These are phyloP conservation scores for Folsomia manolachei DNA, from an alignment of 2,888 invertebrate genomes.

Conservation along the genomic window DNA sequence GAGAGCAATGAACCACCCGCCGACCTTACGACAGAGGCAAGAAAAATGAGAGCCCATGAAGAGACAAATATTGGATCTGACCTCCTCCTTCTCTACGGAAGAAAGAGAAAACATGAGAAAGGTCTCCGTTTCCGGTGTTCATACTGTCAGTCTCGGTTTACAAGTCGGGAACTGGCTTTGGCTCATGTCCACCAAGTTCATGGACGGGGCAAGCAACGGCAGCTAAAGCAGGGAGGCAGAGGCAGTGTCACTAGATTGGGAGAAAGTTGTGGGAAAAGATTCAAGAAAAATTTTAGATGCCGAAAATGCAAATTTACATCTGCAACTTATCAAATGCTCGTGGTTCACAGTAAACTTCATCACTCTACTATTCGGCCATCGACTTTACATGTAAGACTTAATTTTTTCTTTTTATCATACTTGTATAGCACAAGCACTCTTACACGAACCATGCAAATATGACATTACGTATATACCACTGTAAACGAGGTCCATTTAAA, in stretches of 20 bases:
- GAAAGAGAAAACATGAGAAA: conserved; percentile 25
- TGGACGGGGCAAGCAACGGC: conserved; percentile 19
- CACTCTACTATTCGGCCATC: conserved; percentile 39
- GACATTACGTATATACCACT: no score
- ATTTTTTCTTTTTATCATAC: no score
- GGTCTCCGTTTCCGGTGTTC: conserved; percentile 43
- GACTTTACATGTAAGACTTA: neutral
- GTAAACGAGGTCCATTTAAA: no score
- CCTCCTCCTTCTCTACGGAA: no score
- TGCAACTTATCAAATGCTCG: conserved; percentile 44
- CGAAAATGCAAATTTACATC: conserved; percentile 48
- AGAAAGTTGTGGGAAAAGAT: no score
- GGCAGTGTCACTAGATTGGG: conserved; percentile 5
- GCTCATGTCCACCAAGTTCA: conserved; percentile 43
- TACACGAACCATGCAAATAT: no score
- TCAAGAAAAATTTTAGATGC: conserved; percentile 43
- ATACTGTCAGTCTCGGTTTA: conserved; percentile 43
- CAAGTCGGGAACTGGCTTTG: conserved; percentile 35
- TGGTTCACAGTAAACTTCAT: conserved; percentile 48
- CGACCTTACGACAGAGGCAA: conserved; percentile 29
- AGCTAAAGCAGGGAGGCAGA: neutral
- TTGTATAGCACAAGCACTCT: no score
- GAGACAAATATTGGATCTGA: conserved; percentile 46
- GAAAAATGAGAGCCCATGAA: conserved; percentile 13
- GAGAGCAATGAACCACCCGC: conserved; percentile 49